phyloP scores from a whole-genome alignment of 2,113 vertebrate species.

The Acrocephalus kingi region DNA sequence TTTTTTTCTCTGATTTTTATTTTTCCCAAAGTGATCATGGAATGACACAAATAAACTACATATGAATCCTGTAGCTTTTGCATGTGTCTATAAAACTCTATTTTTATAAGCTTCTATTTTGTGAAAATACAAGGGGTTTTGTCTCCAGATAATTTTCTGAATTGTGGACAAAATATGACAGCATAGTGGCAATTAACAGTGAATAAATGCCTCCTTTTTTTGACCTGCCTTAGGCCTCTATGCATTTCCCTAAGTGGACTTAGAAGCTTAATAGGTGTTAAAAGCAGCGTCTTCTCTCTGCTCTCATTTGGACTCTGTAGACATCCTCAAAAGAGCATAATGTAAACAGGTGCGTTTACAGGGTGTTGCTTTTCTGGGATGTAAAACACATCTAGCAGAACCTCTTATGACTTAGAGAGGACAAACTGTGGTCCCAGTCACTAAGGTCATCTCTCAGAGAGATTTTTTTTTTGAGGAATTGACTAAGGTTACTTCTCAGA shows the following conservation, averaged over 20 bases:
- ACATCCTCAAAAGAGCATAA: not conserved
- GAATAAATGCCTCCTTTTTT: not conserved
- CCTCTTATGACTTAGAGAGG: not conserved
- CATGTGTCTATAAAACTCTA: not conserved
- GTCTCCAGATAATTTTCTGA: not conserved
- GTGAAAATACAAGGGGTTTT: fast-evolving
- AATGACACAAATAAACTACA: not conserved
- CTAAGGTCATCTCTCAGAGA: not conserved
- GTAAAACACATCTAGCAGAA: not conserved
- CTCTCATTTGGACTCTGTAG: not conserved
- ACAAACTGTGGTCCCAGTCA: not conserved
- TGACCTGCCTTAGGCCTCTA: not conserved
- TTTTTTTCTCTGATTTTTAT: not conserved
- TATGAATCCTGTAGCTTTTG: not conserved
- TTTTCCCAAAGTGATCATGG: not conserved
- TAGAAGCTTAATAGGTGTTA: not conserved
- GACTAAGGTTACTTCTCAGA: not conserved
- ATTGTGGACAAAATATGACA: not conserved
- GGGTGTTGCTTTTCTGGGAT: not conserved
- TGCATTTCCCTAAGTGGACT: not conserved
- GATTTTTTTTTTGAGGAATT: slow-evolving; percentile 13
- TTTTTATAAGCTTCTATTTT: not conserved
- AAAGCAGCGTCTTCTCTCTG: not conserved
- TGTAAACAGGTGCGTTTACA: not conserved
- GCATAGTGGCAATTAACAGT: not conserved